Conservation (phyloP, 2,888 invertebrate genomes). For the Liopterus haemorrhoidalis region DNA sequence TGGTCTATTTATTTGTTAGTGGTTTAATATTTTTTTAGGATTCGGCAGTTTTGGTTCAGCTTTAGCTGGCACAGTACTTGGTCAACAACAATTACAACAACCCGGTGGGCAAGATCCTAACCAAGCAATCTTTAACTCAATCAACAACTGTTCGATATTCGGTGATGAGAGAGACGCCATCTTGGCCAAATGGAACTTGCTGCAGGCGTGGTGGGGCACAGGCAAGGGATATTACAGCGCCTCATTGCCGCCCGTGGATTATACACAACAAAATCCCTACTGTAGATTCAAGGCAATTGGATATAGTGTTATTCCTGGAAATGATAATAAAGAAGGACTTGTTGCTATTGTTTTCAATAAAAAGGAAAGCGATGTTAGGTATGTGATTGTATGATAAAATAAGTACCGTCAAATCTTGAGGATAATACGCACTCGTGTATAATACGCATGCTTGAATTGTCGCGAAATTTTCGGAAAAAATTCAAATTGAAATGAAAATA, state of each 20-base stretch:
- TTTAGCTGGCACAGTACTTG: not conserved
- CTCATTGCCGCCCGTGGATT: constrained; percentile 71
- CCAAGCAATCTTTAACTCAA: constrained; percentile 67
- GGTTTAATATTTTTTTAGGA: not conserved
- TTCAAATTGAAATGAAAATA: too few species aligned
- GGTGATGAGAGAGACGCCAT: constrained; percentile 67
- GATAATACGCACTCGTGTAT: too few species aligned
- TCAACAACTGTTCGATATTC: constrained; percentile 75
- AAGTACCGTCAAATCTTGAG: too few species aligned
- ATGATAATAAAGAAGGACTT: constrained; percentile 86
- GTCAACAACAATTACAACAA: constrained; percentile 47
- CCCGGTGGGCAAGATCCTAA: constrained; percentile 55
- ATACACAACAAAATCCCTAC: constrained; percentile 83
- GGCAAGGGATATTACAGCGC: constrained; percentile 78
- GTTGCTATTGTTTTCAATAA: constrained; percentile 82
- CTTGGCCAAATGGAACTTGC: constrained; percentile 89
- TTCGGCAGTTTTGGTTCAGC: constrained; percentile 1
- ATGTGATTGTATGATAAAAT: constrained; percentile 38
- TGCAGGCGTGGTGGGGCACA: constrained; percentile 84
- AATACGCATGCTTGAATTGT: too few species aligned
- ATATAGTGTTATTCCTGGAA: constrained; percentile 79
- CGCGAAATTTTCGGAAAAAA: too few species aligned
- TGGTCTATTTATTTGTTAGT: not conserved
- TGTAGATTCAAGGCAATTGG: constrained; percentile 94
- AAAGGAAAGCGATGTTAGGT: constrained; percentile 73